Conservation (phyloP, 2,888 invertebrate species). For the Drosophila merina region DNA sequence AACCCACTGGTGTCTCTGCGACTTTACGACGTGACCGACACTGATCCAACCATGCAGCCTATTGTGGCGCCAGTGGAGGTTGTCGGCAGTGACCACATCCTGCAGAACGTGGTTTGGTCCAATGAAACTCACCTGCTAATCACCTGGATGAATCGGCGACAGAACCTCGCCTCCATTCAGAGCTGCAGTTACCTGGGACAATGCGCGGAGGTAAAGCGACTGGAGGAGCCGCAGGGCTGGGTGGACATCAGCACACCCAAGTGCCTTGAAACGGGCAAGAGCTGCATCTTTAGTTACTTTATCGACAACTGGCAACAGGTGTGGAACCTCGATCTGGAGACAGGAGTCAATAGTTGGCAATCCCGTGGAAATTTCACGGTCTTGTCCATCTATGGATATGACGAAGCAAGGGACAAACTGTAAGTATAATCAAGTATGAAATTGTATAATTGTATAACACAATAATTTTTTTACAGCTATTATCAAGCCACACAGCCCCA, state of each 20-base stretch:
- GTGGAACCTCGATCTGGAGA: conserved; percentile 81
- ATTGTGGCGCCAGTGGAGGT: conserved; percentile 85
- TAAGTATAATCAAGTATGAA: conserved; percentile 79
- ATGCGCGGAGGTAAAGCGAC: conserved; percentile 83
- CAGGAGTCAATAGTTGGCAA: conserved; percentile 76
- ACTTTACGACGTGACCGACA: conserved; percentile 86
- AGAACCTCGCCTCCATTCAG: conserved; percentile 86
- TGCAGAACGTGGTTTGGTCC: conserved; percentile 91
- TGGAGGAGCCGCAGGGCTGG: conserved; percentile 89
- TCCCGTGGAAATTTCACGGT: conserved; percentile 86
- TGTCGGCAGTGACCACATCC: conserved; percentile 87
- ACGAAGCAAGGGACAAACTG: conserved; percentile 86
- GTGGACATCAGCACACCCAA: conserved; percentile 86
- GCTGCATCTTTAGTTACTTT: conserved; percentile 82
- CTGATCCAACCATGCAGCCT: conserved; percentile 79
- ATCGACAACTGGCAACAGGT: conserved; percentile 84
- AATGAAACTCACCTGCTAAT: conserved; percentile 88
- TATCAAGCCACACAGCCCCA: conserved; percentile 88
- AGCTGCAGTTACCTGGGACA: conserved; percentile 67
- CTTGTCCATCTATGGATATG: conserved; percentile 87
- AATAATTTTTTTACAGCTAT: conserved; percentile 85
- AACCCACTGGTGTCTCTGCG: conserved; percentile 90
- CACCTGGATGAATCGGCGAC: conserved; percentile 93
- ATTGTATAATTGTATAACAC: neutral
- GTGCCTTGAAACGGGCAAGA: conserved; percentile 68